These are phyloP conservation scores for Petrocephalus sullivani DNA, from an alignment of 2,797 vertebrate species.

Conservation along the genomic window DNA sequence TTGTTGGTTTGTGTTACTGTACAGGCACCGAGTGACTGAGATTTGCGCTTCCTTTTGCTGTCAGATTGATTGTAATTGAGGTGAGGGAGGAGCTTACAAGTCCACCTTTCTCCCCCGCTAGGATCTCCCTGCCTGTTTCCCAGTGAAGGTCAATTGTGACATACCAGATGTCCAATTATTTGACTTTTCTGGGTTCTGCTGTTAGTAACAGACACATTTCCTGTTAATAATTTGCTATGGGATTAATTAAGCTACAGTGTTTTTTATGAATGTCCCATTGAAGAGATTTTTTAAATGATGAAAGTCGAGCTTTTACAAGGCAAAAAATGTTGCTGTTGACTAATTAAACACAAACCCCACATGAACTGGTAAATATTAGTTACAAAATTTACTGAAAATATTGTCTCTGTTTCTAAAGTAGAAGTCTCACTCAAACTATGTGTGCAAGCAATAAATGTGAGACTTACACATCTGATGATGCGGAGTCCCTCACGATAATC, in stretches of 20 bases:
- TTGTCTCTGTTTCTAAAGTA: background rate
- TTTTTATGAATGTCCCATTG: conserved; percentile 14
- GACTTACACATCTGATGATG: background rate
- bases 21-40: background rate
- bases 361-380: background rate
- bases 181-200: background rate
- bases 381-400: background rate
- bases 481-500: background rate
- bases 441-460: background rate
- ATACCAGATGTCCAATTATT: conserved; percentile 20
- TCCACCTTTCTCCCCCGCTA: background rate
- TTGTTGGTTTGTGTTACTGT: background rate
- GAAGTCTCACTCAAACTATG: background rate
- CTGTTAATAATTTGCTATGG: conserved; percentile 22
- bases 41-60: background rate
- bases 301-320: background rate
- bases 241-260: conserved; percentile 17
- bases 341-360: conserved; percentile 8
- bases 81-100: background rate
- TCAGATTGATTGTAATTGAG: background rate
- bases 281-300: conserved; percentile 12
- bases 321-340: background rate
- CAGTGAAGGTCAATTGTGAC: background rate
- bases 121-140: background rate
- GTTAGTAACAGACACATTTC: background rate